Evolutionary conservation across 2,113 vertebrate species (phyloP).

Genomic region (Aldabrachelys gigantea): DNA sequence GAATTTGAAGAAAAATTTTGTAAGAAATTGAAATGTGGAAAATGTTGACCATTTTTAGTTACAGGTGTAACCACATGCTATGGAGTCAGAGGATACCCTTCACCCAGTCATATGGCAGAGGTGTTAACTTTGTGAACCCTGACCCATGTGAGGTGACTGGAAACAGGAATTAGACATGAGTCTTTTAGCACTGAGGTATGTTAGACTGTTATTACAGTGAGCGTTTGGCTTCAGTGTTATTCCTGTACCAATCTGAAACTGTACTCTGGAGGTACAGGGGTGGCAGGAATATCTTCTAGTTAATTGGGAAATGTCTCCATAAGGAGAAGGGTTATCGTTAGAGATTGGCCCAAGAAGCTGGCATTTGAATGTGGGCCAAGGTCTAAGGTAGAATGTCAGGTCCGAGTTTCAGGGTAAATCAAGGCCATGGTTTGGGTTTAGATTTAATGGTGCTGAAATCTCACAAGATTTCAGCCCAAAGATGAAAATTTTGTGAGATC

Average conservation of each 20-base stretch:
- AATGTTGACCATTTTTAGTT: background rate
- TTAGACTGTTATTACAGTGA: background rate
- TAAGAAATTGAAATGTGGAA: background rate
- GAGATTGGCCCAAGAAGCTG: background rate
- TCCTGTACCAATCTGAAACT: background rate
- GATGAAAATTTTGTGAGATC: background rate
- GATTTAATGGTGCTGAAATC: background rate
- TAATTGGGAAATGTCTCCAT: background rate
- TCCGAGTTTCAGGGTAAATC: background rate
- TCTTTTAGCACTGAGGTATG: background rate
- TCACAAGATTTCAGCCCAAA: background rate
- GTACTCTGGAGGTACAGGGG: background rate
- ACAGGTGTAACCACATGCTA: background rate
- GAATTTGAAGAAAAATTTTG: background rate
- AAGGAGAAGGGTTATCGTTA: background rate
- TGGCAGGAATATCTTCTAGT: background rate
- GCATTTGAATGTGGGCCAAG: background rate
- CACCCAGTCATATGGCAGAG: background rate
- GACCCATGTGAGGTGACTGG: background rate
- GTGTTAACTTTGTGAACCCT: background rate
- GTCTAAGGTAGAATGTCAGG: background rate
- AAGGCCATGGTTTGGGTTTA: background rate
- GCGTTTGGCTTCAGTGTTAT: background rate
- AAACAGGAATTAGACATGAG: background rate
- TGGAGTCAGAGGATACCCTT: background rate